Base-by-base conservation (phyloP, 1,140 invertebrate genomes). In the Heterodera carotae region DNA sequence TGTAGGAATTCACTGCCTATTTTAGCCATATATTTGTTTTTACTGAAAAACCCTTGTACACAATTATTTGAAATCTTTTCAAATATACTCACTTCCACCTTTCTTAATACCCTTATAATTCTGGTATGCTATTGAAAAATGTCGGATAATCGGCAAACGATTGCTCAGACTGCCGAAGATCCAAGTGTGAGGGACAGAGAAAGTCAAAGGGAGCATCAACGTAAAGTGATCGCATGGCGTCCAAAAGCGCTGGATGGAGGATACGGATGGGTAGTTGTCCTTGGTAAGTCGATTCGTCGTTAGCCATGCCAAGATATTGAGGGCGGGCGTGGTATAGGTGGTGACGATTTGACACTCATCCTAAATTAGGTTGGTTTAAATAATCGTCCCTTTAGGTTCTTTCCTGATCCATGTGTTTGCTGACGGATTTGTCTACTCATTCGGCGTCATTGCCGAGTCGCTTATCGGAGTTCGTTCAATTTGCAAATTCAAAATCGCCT, bases 321-420 rank as follows among this genome's bases (percentile, higher is more conserved):
- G 39, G 6, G 12, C 6, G 39, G 39, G 2, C 0, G 39, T 43
- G 39, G 8, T 43, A n/a, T 53, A 48, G 25, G n/a, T 15, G 27
- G n/a, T 31, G 22, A 72, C 34, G 27, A 2, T 29, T 56, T 25
- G 29, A 69, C 36, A 18, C 18, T 1, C 31, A 67, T 18, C 36
- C 12, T 15, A 15, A 48, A 36, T 18, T 29, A 29, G 29, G 10
- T 31, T 2, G 29, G 15, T 71, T 71, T 76, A 78, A 48, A 78
- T 75, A 34, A 36, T 82, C 60, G 79, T 94, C 62, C 39, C 39
- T 25, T 25, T 22, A 74, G 72, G 72, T 56, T 95, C 94, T 15
- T 99, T 99, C 89, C 92, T 97, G 91, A 96, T 96, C 88, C 98
- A 98, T 91, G 92, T 98, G 90, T 94, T 98, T 80, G 94, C 97